phyloP scores from a whole-genome alignment of 2,113 vertebrate genomes.

The Bombycilla garrulus region DNA sequence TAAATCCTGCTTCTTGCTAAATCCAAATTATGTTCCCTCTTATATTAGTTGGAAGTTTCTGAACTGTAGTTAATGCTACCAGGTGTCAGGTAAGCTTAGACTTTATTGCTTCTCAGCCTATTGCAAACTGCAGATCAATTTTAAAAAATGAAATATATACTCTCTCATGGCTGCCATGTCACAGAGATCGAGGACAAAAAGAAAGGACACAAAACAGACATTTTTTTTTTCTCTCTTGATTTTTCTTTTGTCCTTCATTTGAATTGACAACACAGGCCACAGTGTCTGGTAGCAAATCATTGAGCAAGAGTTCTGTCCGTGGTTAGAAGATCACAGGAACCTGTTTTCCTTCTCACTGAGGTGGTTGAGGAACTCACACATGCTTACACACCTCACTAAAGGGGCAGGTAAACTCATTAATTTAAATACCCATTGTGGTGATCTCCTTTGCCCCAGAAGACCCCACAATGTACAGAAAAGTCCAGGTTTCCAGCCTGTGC shows the following conservation, averaged over 20 bases:
- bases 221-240: not conserved
- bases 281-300: not conserved
- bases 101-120: not conserved
- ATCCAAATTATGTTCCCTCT: not conserved
- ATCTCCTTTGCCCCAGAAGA: no score
- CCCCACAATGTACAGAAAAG: no score
- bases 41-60: not conserved
- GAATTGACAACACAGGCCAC: not conserved
- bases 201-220: rapidly evolving
- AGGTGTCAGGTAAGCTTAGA: not conserved
- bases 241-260: not conserved
- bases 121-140: not conserved
- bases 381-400: not conserved
- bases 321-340: not conserved
- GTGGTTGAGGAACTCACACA: not conserved
- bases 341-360: not conserved
- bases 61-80: not conserved
- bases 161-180: not conserved
- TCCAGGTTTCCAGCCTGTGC: no score
- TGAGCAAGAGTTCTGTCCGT: not conserved
- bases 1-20: not conserved
- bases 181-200: not conserved
- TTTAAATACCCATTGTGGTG: not conserved
- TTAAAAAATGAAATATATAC: not conserved
- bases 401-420: not conserved